phyloP scores from a whole-genome alignment of 2,113 vertebrate species.

The Tragelaphus scriptus region DNA sequence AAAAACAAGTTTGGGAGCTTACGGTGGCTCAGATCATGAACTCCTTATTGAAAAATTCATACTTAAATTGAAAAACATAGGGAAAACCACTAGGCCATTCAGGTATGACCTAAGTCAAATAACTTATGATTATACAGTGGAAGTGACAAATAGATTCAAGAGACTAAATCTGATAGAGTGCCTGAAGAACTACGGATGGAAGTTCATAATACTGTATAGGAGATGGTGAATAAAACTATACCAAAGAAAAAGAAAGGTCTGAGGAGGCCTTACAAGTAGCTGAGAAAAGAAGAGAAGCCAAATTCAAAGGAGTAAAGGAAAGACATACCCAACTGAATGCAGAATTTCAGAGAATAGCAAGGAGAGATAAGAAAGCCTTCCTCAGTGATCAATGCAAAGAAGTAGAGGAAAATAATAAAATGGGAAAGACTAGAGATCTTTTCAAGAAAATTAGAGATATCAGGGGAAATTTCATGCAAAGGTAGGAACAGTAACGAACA shows the following conservation, averaged over 20 bases:
- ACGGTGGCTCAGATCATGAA: background rate
- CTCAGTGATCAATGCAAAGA: background rate
- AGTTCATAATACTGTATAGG: background rate
- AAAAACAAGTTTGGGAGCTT: background rate
- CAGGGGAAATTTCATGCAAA: background rate
- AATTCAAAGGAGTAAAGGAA: background rate
- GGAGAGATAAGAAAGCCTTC: background rate
- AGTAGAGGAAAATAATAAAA: background rate
- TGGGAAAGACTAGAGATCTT: background rate
- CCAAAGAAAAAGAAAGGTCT: background rate
- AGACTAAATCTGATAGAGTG: background rate
- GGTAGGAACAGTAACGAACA: fast-evolving
- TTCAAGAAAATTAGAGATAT: background rate
- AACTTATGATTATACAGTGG: background rate
- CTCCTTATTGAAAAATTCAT: background rate
- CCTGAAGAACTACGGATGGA: background rate
- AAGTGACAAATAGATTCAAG: background rate
- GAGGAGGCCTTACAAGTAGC: background rate
- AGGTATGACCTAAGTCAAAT: background rate
- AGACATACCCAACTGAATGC: background rate
- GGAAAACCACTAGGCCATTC: background rate
- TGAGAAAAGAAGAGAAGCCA: background rate
- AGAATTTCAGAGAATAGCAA: background rate
- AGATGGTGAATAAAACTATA: background rate
- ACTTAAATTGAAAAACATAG: background rate